Percentiles rank a stretch among this genome's conserved stretches.
Conservation (phyloP, 1,140 invertebrate genomes). For the Mylabris phalerata region DNA sequence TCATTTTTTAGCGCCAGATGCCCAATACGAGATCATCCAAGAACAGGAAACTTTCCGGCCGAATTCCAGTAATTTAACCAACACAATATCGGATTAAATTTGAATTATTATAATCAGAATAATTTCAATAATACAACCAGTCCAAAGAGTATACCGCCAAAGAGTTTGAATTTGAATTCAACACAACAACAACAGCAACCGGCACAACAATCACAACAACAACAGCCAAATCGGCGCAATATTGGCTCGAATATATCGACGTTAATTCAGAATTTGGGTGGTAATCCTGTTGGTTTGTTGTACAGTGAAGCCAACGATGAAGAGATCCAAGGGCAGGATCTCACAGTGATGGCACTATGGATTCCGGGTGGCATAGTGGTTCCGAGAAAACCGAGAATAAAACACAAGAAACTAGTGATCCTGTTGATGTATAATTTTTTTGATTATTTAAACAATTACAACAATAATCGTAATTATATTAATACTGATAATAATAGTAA, state of each 20-base stretch:
- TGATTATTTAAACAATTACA: too few relatives aligned
- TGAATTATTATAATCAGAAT: slow-evolving; percentile 30
- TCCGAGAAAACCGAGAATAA: slow-evolving; percentile 35
- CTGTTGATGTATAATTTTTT: slow-evolving; percentile 23
- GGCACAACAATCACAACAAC: too few relatives aligned
- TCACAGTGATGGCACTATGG: slow-evolving; percentile 41
- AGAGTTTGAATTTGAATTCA: slow-evolving; percentile 31
- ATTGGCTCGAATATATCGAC: slow-evolving; percentile 39
- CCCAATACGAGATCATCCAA: slow-evolving; percentile 56
- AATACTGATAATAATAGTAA: too few relatives aligned
- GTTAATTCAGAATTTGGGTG: slow-evolving; percentile 41
- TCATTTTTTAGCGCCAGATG: slow-evolving; percentile 52
- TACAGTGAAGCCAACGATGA: slow-evolving; percentile 39
- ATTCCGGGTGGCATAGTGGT: slow-evolving; percentile 43
- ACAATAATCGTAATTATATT: too few relatives aligned
- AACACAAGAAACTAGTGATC: slow-evolving; percentile 14
- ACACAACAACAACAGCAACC: too few relatives aligned
- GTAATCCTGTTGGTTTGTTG: slow-evolving; percentile 37
- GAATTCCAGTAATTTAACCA: slow-evolving; percentile 33
- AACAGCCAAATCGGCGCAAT: slow-evolving; percentile 23
- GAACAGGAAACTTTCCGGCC: slow-evolving; percentile 32
- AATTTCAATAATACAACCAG: slow-evolving; percentile 21
- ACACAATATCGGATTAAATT: slow-evolving; percentile 39
- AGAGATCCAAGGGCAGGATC: slow-evolving; percentile 32
- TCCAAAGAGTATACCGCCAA: slow-evolving; percentile 31